Conservation (phyloP, 2,113 vertebrate genomes). For the Thalassarche chlororhynchos region DNA sequence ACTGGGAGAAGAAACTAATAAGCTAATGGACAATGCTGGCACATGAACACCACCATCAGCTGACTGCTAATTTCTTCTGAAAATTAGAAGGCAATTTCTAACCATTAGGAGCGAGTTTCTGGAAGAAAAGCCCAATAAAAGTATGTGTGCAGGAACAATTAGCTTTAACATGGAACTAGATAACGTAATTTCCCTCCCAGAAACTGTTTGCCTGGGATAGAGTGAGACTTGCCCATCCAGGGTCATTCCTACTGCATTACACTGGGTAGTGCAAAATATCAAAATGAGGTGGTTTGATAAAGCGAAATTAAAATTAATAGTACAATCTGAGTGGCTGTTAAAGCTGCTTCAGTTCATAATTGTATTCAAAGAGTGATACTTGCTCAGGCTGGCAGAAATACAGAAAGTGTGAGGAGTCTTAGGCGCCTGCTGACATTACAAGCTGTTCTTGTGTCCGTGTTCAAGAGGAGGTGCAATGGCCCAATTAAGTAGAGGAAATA, state of each 20-base stretch:
- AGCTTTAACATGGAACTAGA: background rate
- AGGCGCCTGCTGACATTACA: background rate
- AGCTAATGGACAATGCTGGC: conserved; percentile 46
- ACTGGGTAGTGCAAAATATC: background rate
- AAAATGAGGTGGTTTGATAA: background rate
- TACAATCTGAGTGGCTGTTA: background rate
- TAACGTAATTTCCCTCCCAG: background rate
- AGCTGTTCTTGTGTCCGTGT: background rate
- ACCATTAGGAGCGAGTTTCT: conserved; percentile 26
- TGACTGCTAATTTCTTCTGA: conserved; percentile 11
- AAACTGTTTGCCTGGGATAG: background rate
- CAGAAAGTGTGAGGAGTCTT: background rate
- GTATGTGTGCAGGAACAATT: background rate
- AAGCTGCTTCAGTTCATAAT: background rate
- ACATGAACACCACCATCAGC: background rate
- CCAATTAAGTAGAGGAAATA: conserved; percentile 34
- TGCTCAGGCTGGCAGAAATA: background rate
- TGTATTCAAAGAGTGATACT: background rate
- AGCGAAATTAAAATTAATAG: background rate
- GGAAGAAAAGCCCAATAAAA: background rate
- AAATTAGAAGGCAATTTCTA: conserved; percentile 46
- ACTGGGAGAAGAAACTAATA: conserved; percentile 9
- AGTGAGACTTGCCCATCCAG: background rate
- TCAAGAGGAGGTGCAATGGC: conserved; percentile 3
- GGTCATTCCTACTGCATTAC: background rate